These are phyloP conservation scores for Pseudomyrmex flavicornis DNA, from an alignment of 1,140 invertebrate genomes.

Conservation along the genomic window DNA sequence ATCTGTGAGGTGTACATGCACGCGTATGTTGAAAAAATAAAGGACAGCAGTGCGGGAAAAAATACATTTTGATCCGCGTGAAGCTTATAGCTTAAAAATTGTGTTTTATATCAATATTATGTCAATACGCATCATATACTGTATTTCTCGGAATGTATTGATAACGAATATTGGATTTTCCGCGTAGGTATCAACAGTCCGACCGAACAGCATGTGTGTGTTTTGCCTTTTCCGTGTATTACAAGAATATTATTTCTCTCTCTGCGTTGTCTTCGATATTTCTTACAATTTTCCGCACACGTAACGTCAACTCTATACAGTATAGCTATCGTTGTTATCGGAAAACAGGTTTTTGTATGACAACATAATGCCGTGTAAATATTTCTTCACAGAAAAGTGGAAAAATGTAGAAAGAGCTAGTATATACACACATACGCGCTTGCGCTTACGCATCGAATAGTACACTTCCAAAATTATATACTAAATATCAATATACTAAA, in stretches of 20 bases:
- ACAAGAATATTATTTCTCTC: slow-evolving; percentile 14
- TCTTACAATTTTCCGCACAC: slow-evolving; percentile 43
- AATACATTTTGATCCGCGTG: slow-evolving; percentile 32
- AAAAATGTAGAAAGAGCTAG: neutral
- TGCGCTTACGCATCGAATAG: no score
- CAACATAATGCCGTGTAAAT: neutral
- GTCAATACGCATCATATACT: slow-evolving; percentile 39
- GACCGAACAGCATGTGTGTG: slow-evolving; percentile 19
- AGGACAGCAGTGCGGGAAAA: slow-evolving; percentile 2
- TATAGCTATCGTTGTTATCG: slow-evolving; percentile 16
- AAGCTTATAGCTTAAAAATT: slow-evolving; percentile 38
- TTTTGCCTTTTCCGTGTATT: slow-evolving; percentile 38
- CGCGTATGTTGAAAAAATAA: slow-evolving; percentile 1
- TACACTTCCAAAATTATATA: neutral
- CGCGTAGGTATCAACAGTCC: neutral
- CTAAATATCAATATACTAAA: slow-evolving; percentile 1
- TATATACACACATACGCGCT: neutral
- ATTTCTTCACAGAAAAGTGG: neutral
- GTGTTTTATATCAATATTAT: slow-evolving; percentile 57
- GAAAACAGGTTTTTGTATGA: slow-evolving; percentile 1
- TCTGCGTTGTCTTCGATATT: neutral
- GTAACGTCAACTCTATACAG: slow-evolving; percentile 19
- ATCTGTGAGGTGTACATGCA: neutral
- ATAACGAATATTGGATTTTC: slow-evolving; percentile 55
- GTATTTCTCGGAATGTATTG: neutral